These are phyloP conservation scores for Drosophila orosa DNA, from an alignment of 1,140 invertebrate species.

Conservation along the genomic window DNA sequence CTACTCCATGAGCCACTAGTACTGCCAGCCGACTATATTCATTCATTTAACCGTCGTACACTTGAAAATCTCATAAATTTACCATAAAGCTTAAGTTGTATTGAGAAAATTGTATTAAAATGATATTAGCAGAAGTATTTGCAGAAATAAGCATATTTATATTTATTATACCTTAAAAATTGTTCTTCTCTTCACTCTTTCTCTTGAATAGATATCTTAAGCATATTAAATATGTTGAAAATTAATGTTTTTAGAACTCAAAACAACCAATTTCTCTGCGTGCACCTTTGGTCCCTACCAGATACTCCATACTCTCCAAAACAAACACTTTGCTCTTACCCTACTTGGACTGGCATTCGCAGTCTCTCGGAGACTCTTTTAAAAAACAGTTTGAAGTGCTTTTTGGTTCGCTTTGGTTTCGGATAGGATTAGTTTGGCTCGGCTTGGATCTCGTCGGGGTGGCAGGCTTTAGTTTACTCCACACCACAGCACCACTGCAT, in stretches of 20 bases:
- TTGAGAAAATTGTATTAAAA: background rate
- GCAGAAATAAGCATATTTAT: background rate
- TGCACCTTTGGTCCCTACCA: constrained; percentile 28
- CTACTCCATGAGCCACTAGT: constrained; percentile 58
- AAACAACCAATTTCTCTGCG: background rate
- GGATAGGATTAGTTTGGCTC: constrained; percentile 49
- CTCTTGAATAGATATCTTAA: background rate
- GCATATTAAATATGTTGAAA: background rate
- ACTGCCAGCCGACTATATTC: constrained; percentile 61
- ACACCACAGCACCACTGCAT: constrained; percentile 10
- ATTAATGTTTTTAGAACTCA: background rate
- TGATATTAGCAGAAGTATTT: background rate
- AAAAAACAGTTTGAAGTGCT: constrained; percentile 79
- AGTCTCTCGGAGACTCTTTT: constrained; percentile 45
- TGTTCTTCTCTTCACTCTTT: background rate
- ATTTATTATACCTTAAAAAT: background rate
- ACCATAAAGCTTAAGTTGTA: background rate
- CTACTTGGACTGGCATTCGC: constrained; percentile 58
- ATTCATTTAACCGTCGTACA: constrained; percentile 72
- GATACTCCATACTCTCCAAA: constrained; percentile 57
- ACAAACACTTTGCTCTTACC: constrained; percentile 73
- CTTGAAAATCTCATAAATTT: background rate
- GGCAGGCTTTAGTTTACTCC: constrained; percentile 43
- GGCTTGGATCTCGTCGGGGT: constrained; percentile 48
- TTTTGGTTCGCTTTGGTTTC: constrained; percentile 39